Evolutionary conservation across 2,113 vertebrate genomes (phyloP), one percentile per base, ranked within the genome.

Genomic region (Rutilus rutilus): DNA sequence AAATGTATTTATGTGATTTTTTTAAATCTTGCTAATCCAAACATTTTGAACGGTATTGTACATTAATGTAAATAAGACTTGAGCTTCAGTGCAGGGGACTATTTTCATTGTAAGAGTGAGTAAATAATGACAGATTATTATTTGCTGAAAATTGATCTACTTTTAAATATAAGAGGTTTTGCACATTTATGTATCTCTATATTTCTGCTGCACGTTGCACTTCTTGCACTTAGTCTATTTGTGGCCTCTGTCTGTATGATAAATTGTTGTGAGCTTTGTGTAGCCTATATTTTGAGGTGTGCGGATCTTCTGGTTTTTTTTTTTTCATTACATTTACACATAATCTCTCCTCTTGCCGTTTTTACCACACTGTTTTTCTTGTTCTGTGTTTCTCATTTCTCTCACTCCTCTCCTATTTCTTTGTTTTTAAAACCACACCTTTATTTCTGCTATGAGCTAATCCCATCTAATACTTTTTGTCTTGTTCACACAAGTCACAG

Each of bases 381-480:
- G 1, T 12, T 4, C 14, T 57, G 3, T 62, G 30, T 52, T 62
- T 78, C 71, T 60, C 7, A 25, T 54, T 57, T 59, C 14, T 47
- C 45, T 36, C 45, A n/a, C 62, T 52, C 50, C 42, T 15, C 30
- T 27, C 8, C 86, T 90, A 71, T 87, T 90, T 78, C 87, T 81
- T 36, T 2, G 7, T 90, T 89, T 88, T 90, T 47, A 89, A 89
- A 89, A 91, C 93, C 92, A 92, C 93, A 94, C 93, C 94, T 94
- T 94, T 95, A 90, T 91, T 89, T 83, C 90, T 91, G 90, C 90
- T 88, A 85, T 64, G 87, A 88, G 54, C 82, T 87, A 90, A 93
- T 93, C 89, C 90, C 83, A 92, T 94, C 91, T 89, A 90, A 89
- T 89, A 90, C 93, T 92, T 93, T 94, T 52, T 93, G 92, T 93